Evolutionary conservation across 2,113 vertebrate species (phyloP), one percentile per base, ranked within the genome.

Genomic region (Neodon shergylaensis): DNA sequence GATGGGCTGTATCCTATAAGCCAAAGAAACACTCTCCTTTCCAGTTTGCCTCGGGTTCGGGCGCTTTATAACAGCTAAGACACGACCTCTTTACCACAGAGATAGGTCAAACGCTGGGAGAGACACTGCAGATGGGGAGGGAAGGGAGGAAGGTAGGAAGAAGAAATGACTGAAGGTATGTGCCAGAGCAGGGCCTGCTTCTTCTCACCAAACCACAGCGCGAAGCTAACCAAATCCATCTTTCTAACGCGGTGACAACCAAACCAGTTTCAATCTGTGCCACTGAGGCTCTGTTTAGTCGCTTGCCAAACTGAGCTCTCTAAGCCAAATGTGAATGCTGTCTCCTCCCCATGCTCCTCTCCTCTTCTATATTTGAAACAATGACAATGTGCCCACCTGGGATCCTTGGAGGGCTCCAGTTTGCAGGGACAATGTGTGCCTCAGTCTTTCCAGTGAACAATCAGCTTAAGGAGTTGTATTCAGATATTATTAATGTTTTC

Each of bases 401-500:
- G 95, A 88, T 95, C 94, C 74, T 97, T 92, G 87, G 97, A 96
- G 61, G 92, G 86, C 94, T 97, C 91, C 95, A 47, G 84, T 91
- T 73, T 79, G 63, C 91, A 88, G 83, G 97, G 96, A 97, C 96
- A 42, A 89, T 94, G 76, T 96, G 96, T 78, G 96, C 96, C 85
- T 94, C 79, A 96, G 97, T 95, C 98, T 97, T 98, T 98, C 97
- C 94, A 91, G 49, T 58, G 97, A 98, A 98, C 98, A 98, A 98
- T 98, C 96, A 97, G 97, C 96, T 98, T 97, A 98, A 98, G 96
- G 97, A 98, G 98, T 98, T 98, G 98, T 98, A 98, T 98, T 98
- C 98, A 98, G 98, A 98, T 98, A 98, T 97, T 98, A 98, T 98
- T 98, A 98, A 98, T 98, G 98, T 99, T 99, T 99, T 98, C 98